Base-by-base conservation (phyloP, 2,888 invertebrate species). In the Drosophila anomalata region DNA sequence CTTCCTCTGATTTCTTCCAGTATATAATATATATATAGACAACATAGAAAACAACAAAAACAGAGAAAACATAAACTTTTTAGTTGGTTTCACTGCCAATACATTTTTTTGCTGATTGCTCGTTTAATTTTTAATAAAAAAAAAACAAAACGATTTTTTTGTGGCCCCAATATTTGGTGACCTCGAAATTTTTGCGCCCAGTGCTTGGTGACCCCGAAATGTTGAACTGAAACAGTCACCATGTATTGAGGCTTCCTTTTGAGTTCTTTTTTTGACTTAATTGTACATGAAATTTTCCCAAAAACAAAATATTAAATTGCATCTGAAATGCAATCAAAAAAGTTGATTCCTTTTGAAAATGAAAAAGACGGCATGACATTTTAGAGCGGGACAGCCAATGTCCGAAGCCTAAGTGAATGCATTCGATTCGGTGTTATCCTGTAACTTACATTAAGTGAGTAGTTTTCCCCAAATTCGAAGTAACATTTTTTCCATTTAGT, bases 51-150 rank as follows among this genome's bases (percentile, higher is more conserved):
- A 20, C 17, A 42, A 17, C 14, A 42, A 42, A 20, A 47, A 47
- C n/a, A 47, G 22, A 24, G 22, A 50, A 50, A 50, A 33, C 24
- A 50, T 29, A 17, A 42, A 20, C 20, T 44, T 44, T 22, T 44
- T 44, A 44, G 44, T 44, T 44, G 44, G 44, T 44, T 44, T 44
- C 44, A 44, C 44, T 44, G 22, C 44, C 44, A 44, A 44, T 22
- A 44, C 42, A 17, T 22, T 44, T 20, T 20, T 42, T 42, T 42
- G 41, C 41, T 20, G 20, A 42, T 42, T 42, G 41, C 41, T 42
- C 41, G 41, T 41, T 17, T 14, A 41, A 41, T 36, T 36, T 36
- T n/a, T 12, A 17, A 41, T 9, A 41, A 41, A 17, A 41, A 5
- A 11, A 3, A 4, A 24, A 24, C 3, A 4, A 24, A 24, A 17